Evolutionary conservation across 1,140 invertebrate genomes (phyloP).

Genomic region (Coelopa frigida): DNA sequence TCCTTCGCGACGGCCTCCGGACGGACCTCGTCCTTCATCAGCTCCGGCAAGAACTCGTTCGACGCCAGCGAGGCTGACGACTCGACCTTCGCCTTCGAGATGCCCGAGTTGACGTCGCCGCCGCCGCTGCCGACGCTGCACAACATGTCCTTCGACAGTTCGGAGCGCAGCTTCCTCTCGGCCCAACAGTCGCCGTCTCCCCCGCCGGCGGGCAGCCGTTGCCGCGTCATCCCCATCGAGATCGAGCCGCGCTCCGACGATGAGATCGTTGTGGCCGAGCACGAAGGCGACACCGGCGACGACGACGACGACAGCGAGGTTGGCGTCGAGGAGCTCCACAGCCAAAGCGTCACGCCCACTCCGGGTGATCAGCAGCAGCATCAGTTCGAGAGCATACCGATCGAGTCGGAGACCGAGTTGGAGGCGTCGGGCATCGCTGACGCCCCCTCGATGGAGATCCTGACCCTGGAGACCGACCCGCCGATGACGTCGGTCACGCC

Average conservation of each 20-base stretch:
- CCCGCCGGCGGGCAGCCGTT: too few species aligned
- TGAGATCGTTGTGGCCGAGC: constrained; percentile 2
- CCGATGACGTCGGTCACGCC: constrained; percentile 28
- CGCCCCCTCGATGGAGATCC: constrained; percentile 22
- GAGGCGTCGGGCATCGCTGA: constrained; percentile 13
- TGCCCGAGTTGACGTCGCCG: constrained; percentile 29
- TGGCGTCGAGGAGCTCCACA: constrained; percentile 32
- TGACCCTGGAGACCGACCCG: constrained; percentile 18
- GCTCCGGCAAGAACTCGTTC: constrained; percentile 41
- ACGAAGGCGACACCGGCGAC: constrained; percentile 7
- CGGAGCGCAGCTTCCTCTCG: constrained; percentile 35
- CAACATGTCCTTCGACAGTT: constrained; percentile 42
- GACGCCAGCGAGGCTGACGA: constrained; percentile 34
- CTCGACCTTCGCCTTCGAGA: constrained; percentile 35
- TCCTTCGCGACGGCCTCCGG: constrained; percentile 62
- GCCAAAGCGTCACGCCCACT: constrained; percentile 38
- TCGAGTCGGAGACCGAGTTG: constrained; percentile 39
- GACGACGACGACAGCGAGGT: constrained; percentile 31
- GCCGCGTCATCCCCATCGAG: too few species aligned
- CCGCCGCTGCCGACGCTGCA: too few species aligned
- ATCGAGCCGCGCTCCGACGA: too few species aligned
- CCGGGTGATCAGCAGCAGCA: constrained; percentile 25
- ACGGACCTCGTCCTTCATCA: constrained; percentile 48
- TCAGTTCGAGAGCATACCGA: constrained; percentile 20
- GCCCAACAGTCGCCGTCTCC: too few species aligned